A percentile compares a stretch with the other conserved stretches of the same genome.
Conservation (phyloP, 2,888 invertebrate genomes). For the Thumatha senex region DNA sequence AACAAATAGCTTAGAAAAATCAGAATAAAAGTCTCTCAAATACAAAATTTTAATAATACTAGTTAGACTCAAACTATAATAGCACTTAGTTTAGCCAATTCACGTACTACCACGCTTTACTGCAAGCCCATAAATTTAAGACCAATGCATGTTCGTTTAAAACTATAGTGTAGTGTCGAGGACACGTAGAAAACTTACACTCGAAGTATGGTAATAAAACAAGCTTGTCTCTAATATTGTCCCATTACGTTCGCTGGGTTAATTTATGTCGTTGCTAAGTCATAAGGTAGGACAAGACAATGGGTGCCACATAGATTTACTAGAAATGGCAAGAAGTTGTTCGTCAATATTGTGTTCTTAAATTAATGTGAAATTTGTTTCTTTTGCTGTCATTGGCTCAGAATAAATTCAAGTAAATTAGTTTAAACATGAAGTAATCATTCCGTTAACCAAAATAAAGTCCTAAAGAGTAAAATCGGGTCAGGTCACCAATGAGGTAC, state of each 20-base stretch:
- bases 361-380: too few relatives aligned
- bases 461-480: too few relatives aligned
- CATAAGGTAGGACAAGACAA: slow-evolving; percentile 72
- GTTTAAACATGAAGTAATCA: too few relatives aligned
- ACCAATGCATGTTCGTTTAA: slow-evolving; percentile 34
- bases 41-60: too few relatives aligned
- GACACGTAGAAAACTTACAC: slow-evolving; percentile 53
- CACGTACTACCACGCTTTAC: neutral
- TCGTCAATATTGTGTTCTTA: too few relatives aligned
- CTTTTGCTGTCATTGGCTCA: too few relatives aligned
- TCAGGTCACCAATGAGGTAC: too few relatives aligned
- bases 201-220: slow-evolving; percentile 76
- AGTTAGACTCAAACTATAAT: too few relatives aligned
- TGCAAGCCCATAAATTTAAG: slow-evolving; percentile 3
- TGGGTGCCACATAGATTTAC: slow-evolving; percentile 32
- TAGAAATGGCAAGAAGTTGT: slow-evolving; percentile 34
- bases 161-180: slow-evolving; percentile 28
- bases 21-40: too few relatives aligned
- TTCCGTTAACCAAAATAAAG: too few relatives aligned
- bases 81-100: neutral
- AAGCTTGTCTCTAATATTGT: slow-evolving; percentile 78
- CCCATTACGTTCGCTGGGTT: slow-evolving; percentile 73
- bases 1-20: too few relatives aligned
- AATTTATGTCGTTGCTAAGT: slow-evolving; percentile 79
- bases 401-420: too few relatives aligned